phyloP scores from a whole-genome alignment of 1,140 invertebrate species.

The Dreissena polymorpha region DNA sequence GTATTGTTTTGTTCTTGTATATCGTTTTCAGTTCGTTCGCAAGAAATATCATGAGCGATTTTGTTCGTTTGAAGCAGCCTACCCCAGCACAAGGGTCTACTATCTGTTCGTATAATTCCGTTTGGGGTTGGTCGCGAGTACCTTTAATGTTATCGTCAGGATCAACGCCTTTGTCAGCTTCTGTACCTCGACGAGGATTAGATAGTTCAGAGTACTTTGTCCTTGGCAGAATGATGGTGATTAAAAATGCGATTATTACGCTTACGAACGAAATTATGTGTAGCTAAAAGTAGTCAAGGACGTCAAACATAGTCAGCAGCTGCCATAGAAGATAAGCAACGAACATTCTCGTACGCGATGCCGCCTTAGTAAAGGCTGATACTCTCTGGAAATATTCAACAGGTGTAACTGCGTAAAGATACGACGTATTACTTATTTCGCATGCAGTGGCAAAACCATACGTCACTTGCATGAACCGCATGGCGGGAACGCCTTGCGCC shows the following conservation, averaged over 20 bases:
- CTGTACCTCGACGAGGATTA: conserved; percentile 5
- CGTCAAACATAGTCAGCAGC: conserved; percentile 83
- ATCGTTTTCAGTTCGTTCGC: conserved; percentile 87
- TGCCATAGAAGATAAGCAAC: conserved; percentile 86
- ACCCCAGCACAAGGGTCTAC: neutral
- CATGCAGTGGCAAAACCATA: conserved; percentile 94
- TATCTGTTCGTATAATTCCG: neutral
- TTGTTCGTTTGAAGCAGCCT: neutral
- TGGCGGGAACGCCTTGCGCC: conserved; percentile 83
- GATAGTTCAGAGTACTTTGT: conserved; percentile 51
- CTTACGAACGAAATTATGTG: conserved; percentile 87
- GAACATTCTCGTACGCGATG: conserved; percentile 87
- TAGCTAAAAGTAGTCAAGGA: conserved; percentile 85
- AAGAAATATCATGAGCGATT: conserved; percentile 75
- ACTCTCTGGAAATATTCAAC: conserved; percentile 88
- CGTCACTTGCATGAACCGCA: conserved; percentile 83
- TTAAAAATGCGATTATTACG: conserved; percentile 86
- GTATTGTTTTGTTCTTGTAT: conserved; percentile 86
- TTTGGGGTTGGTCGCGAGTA: neutral
- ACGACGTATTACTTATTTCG: conserved; percentile 95
- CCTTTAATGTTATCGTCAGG: neutral
- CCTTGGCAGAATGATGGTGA: conserved; percentile 88
- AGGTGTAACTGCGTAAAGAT: conserved; percentile 95
- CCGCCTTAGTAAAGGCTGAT: conserved; percentile 88
- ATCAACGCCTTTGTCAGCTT: neutral